phyloP scores from a whole-genome alignment of 2,888 invertebrate genomes.

The Amiota communis region DNA sequence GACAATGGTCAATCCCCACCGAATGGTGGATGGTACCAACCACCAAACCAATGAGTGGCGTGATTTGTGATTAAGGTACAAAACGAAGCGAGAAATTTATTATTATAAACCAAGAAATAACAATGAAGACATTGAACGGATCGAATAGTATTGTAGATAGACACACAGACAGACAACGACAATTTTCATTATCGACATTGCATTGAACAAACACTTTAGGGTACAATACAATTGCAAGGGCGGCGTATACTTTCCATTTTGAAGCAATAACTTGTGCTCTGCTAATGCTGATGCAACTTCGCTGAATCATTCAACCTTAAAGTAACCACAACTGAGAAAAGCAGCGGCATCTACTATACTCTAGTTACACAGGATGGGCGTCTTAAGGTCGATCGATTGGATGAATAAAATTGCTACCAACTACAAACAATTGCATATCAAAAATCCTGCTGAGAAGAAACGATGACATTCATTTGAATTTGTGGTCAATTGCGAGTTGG shows the following conservation, averaged over 20 bases:
- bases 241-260: not conserved
- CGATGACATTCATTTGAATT: not conserved
- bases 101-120: conserved; percentile 46
- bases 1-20: too few relatives aligned
- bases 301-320: too few relatives aligned
- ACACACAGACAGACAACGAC: not conserved
- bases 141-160: too few relatives aligned
- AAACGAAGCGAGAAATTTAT: conserved; percentile 54
- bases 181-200: conserved; percentile 54
- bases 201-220: conserved; percentile 49
- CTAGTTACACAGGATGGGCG: too few relatives aligned
- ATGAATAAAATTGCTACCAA: conserved; percentile 35
- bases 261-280: too few relatives aligned
- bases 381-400: too few relatives aligned
- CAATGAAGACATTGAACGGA: too few relatives aligned
- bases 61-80: conserved; percentile 52
- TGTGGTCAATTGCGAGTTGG: too few relatives aligned
- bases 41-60: not conserved
- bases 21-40: not conserved
- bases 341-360: too few relatives aligned
- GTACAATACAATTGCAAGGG: not conserved
- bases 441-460: not conserved
- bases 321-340: too few relatives aligned
- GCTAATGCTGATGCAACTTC: too few relatives aligned
- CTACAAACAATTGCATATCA: conserved; percentile 43